phyloP scores from a whole-genome alignment of 2,888 invertebrate species.

The Eupithecia subumbrata region DNA sequence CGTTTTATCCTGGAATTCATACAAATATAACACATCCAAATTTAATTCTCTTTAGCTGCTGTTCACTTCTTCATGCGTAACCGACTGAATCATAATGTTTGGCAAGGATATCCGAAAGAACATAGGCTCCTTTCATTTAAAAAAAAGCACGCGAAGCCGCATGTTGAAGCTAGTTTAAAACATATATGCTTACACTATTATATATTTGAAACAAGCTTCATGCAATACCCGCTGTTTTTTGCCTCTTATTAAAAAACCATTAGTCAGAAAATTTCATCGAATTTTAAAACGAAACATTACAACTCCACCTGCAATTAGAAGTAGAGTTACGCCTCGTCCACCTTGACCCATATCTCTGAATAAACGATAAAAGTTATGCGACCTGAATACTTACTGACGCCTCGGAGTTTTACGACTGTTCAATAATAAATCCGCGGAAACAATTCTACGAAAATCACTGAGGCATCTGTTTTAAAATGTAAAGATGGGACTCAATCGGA shows the following conservation, averaged over 20 bases:
- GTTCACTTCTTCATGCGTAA: neutral
- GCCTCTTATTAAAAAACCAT: neutral
- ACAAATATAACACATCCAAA: neutral
- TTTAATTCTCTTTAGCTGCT: neutral
- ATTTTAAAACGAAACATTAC: neutral
- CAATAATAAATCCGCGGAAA: slow-evolving; percentile 35
- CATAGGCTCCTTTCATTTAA: no score
- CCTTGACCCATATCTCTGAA: slow-evolving; percentile 13
- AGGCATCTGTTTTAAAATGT: slow-evolving; percentile 3
- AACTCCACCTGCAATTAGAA: neutral
- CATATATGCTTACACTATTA: no score
- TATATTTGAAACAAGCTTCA: no score
- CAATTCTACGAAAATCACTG: slow-evolving; percentile 18
- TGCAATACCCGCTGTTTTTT: neutral
- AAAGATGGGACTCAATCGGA: neutral
- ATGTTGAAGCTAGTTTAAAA: no score
- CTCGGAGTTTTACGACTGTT: slow-evolving; percentile 46
- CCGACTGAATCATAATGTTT: neutral
- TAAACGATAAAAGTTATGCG: slow-evolving; percentile 36
- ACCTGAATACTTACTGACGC: slow-evolving; percentile 56
- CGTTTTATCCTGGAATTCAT: neutral
- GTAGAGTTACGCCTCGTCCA: slow-evolving; percentile 3
- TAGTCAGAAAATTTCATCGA: neutral
- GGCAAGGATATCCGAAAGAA: neutral
- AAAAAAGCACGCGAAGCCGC: no score